Base-by-base conservation (phyloP, 2,888 invertebrate species). In the Dasysyrphus tricinctus region DNA sequence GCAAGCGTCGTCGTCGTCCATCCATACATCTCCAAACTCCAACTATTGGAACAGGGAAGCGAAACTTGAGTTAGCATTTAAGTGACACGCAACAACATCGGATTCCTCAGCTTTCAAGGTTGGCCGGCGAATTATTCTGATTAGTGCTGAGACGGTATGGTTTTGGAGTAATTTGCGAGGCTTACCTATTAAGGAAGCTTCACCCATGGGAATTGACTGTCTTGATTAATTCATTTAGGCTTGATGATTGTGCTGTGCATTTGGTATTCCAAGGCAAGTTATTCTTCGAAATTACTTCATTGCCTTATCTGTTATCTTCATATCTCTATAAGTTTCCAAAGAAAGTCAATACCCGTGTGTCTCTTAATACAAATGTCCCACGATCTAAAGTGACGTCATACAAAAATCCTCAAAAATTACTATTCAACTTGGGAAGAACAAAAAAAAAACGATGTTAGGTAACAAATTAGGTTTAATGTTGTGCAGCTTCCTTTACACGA, bases 41-140 rank as follows among this genome's bases (percentile, higher is more conserved):
- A 70, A 42, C 61, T 57, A 63, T 42, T 19, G 51, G 14, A 67
- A 57, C 78, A 76, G 85, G 61, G 70, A 78, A 82, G 70, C 78
- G 34, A 78, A 75, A 29, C 57, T 51, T 65, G 32, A 72, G 79
- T 78, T 82, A 82, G 86, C 82, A 86, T 86, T 82, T 86, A 79
- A 86, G 78, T 86, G 86, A 82, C 86, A 86, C 86, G 86, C 86
- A 86, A 82, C 86, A 82, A 86, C 86, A 86, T 82, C 75, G 79
- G 67, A 86, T 86, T 86, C 86, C 86, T 82, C 86, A 82, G 82
- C 82, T 86, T 56, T 76, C 86, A 86, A 86, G 86, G 86, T 75
- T 82, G 86, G 34, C 72, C 63, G 51, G 63, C 57, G 54, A 82
- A 47, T 81, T 86, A 82, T 82, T 86, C 70, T 78, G 85, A 82